Evolutionary conservation across 2,888 invertebrate species (phyloP), one percentile per base, ranked within the genome.

Genomic region (Himalopsyche anomala): DNA sequence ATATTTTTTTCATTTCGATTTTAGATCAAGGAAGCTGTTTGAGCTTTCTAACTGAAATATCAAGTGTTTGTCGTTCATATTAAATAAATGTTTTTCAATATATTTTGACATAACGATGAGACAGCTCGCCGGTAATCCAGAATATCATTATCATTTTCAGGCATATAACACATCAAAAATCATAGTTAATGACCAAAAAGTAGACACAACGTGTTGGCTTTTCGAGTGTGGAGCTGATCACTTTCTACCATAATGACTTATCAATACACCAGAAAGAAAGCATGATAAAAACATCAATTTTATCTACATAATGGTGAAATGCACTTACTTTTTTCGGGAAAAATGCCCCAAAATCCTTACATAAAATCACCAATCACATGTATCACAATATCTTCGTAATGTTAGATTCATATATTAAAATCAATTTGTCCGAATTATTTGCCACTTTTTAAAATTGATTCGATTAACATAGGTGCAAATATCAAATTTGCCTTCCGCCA

Each of bases 401-500:
- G 62, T 36, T 74, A 38, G 11, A 36, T 74, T 36, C 19, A 74
- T 36, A 12, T 36, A 36, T 36, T 19, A 9, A 74, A 5, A 38
- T 38, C 36, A 74, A 12, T 11, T 36, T 38, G 15, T 2, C 74
- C 74, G 15, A 74, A 19, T 36, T 74, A 36, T 62, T 62, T 28
- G 15, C 4, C 36, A 5, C 38, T 74, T 51, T 74, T 28, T 15
- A 12, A 11, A 69, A 38, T 38, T 36, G 38, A 74, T 36, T 36
- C 36, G 74, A 74, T 74, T 74, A 5, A 51, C 51, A 15, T 15
- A 51, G 15, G 74, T 36, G 5, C 11, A 38, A 74, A 62, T 74
- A 36, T 36, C 38, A 74, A 12, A 74, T 74, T 74, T 74, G 74
- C 36, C 74, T 74, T 74, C 69, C 74, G 74, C 74, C 74, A 74